These are phyloP conservation scores for Escarpia spicata DNA, from an alignment of 2,888 invertebrate species.

Conservation along the genomic window DNA sequence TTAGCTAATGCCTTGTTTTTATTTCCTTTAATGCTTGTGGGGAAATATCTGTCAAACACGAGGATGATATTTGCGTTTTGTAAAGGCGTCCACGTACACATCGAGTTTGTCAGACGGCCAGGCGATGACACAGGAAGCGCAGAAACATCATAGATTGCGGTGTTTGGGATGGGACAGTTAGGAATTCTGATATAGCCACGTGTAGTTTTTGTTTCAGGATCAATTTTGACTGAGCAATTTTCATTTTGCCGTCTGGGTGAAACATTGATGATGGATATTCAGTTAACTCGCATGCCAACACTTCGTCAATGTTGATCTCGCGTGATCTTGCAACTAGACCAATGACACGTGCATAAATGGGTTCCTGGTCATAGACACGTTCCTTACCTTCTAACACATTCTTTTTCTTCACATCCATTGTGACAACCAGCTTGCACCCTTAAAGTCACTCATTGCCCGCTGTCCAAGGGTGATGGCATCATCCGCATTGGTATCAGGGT, in stretches of 20 bases:
- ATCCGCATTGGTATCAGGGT: conserved; percentile 26
- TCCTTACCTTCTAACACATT: conserved; percentile 24
- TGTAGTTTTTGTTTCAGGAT: conserved; percentile 26
- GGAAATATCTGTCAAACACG: conserved; percentile 29
- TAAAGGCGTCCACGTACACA: conserved; percentile 28
- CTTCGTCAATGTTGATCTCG: conserved; percentile 31
- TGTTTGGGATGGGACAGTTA: no score
- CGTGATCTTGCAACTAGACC: conserved; percentile 25
- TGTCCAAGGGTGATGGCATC: conserved; percentile 27
- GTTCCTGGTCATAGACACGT: background rate
- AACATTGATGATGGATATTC: conserved; percentile 37
- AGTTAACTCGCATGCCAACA: conserved; percentile 30
- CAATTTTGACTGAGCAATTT: conserved; percentile 23
- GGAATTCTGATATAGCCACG: background rate
- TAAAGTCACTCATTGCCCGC: background rate
- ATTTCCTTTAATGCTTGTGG: background rate
- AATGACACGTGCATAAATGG: conserved; percentile 31
- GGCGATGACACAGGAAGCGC: no score
- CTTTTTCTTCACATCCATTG: conserved; percentile 18
- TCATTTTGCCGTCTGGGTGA: conserved; percentile 29
- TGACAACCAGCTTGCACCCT: conserved; percentile 12
- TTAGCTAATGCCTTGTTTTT: no score
- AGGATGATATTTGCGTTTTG: conserved; percentile 17
- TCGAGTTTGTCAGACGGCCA: background rate
- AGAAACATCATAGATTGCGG: no score